Evolutionary conservation across 2,888 invertebrate genomes (phyloP).

Genomic region (Cristatella mucedo): DNA sequence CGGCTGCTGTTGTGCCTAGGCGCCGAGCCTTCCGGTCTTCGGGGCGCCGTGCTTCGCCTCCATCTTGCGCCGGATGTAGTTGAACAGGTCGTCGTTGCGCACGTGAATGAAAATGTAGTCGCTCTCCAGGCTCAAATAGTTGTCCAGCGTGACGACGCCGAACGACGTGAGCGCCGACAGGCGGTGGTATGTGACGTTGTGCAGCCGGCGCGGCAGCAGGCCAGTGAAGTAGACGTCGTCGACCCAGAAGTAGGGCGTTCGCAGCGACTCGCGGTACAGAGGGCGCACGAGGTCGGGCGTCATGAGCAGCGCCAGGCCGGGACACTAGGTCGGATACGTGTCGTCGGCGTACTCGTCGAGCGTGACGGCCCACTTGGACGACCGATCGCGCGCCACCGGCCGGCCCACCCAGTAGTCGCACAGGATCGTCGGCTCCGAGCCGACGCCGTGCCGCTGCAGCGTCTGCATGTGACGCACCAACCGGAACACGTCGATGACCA

Average conservation of each 20-base stretch:
- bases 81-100: too few species aligned
- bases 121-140: too few species aligned
- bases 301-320: constrained; percentile 43
- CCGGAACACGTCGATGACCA: constrained; percentile 41
- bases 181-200: too few species aligned
- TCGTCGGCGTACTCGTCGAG: constrained; percentile 33
- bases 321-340: constrained; percentile 39
- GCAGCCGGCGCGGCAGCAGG: too few species aligned
- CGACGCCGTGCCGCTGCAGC: constrained; percentile 14
- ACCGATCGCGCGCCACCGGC: constrained; percentile 37
- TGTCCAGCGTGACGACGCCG: too few species aligned
- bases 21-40: too few species aligned
- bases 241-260: constrained; percentile 67
- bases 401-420: constrained; percentile 36
- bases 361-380: constrained; percentile 40
- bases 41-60: too few species aligned
- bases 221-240: constrained; percentile 77
- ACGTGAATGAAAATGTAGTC: too few species aligned
- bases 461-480: constrained; percentile 17
- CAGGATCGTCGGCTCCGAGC: constrained; percentile 17
- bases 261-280: constrained; percentile 48
- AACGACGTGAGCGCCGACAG: too few species aligned
- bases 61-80: too few species aligned
- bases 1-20: too few species aligned
- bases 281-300: constrained; percentile 48